Percentiles rank a stretch among this genome's conserved stretches.
Evolutionary conservation across 2,113 vertebrate species (phyloP).

Genomic region (Vulpes vulpes): DNA sequence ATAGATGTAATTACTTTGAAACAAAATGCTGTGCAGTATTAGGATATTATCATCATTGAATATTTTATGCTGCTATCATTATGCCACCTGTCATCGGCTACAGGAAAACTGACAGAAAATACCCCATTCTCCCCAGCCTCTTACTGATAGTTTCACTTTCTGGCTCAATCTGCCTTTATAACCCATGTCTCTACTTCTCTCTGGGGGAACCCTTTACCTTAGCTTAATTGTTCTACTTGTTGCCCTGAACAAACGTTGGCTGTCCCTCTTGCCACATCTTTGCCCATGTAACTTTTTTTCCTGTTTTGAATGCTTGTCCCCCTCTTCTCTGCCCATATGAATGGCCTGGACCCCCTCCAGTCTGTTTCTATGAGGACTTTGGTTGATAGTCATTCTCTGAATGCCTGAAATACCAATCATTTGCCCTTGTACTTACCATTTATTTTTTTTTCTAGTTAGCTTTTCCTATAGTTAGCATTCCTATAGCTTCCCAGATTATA

Average conservation of each 20-base stretch:
- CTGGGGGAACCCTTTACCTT: not conserved
- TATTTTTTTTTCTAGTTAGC: not conserved
- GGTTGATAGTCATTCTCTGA: not conserved
- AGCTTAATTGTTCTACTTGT: not conserved
- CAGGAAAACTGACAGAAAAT: not conserved
- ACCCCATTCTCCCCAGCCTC: not conserved
- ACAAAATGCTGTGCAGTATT: not conserved
- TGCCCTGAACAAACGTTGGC: not conserved
- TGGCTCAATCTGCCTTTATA: not conserved
- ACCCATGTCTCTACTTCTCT: not conserved
- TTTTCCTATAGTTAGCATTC: not conserved
- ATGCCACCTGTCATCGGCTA: not conserved
- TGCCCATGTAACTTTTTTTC: not conserved
- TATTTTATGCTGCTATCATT: not conserved
- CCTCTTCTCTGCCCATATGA: not conserved
- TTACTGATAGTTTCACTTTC: not conserved
- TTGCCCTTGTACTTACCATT: not conserved
- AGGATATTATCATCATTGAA: not conserved
- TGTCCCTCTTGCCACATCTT: not conserved
- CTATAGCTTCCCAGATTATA: not conserved
- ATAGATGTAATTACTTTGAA: slow-evolving; percentile 36
- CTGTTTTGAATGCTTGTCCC: not conserved
- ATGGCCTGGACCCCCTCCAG: too few relatives aligned
- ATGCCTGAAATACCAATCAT: not conserved
- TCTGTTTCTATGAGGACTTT: not conserved